Base-by-base conservation (phyloP, 1,140 invertebrate genomes). In the Meloidogyne floridensis region DNA sequence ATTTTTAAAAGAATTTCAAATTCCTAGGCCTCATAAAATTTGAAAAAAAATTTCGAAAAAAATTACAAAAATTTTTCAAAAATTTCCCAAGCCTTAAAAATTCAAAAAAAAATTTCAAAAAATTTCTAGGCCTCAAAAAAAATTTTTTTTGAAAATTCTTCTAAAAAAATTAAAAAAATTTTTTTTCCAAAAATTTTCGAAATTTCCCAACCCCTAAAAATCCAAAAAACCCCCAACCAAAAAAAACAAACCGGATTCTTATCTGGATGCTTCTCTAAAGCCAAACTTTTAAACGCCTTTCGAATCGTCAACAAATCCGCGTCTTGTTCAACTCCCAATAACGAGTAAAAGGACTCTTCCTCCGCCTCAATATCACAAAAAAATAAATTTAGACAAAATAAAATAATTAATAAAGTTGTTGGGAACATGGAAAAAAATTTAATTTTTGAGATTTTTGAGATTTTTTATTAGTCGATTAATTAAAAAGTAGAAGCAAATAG, bases 211-310 rank as follows among this genome's bases (percentile, higher is more conserved):
- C 2, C 43, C 43, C 43, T 47, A 3, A 47, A 47, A 47, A 47
- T 3, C 43, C 43, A 47, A 47, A 47, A n/a, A n/a, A n/a, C n/a
- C n/a, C 32, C 32, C 32, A 47, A 47, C 7, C 47, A 32, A 32
- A 32, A 81, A 54, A 80, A 32, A 7, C 53, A 74, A 65, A 94
- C 94, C 83, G 91, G 91, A 91, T 95, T 95, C 92, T 95, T 95
- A 91, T 95, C 94, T 43, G 94, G 94, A 92, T 95, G 94, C 83
- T 93, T 91, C 84, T 93, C 93, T 3, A 95, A 92, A 3, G 94
- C 94, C 51, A 95, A 87, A 90, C 93, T 94, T 90, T 95, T 95
- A 88, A 95, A 95, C 32, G 94, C 94, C 90, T 93, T 93, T 84
- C 94, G 91, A 78, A 95, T 95, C 88, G 94, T 94, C 89, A 93